Conservation (phyloP, 2,888 invertebrate species). For the Zaprionus lineosus region DNA sequence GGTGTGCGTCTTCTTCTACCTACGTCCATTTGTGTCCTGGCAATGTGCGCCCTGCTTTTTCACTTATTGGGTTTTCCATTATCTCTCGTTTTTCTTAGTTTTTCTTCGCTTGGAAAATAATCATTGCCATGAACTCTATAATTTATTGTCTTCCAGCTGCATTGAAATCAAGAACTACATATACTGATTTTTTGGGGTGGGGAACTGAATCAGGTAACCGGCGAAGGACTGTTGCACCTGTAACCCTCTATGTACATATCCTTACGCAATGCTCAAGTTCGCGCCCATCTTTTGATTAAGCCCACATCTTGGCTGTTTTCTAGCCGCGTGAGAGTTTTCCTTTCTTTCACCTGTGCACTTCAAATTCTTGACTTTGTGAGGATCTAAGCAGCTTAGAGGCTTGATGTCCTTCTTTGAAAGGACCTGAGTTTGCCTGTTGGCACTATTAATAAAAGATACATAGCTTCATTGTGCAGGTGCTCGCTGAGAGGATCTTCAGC, state of each 20-base stretch:
- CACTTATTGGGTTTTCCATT: slow-evolving; percentile 65
- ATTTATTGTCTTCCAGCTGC: slow-evolving; percentile 71
- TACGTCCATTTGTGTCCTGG: slow-evolving; percentile 26
- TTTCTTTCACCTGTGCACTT: background rate
- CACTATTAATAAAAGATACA: background rate
- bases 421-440: background rate
- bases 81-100: slow-evolving; percentile 43
- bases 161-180: slow-evolving; percentile 40
- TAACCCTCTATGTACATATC: slow-evolving; percentile 31
- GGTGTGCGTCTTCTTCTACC: slow-evolving; percentile 20
- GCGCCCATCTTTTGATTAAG: slow-evolving; percentile 48
- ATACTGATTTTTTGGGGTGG: slow-evolving; percentile 30
- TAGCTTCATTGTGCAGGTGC: slow-evolving; percentile 15
- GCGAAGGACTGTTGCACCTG: slow-evolving; percentile 51
- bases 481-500: background rate
- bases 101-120: slow-evolving; percentile 41
- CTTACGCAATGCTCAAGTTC: slow-evolving; percentile 51
- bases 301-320: slow-evolving; percentile 32
- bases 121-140: slow-evolving; percentile 64
- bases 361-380: slow-evolving; percentile 37
- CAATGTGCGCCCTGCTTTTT: slow-evolving; percentile 29
- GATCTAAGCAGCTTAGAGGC: slow-evolving; percentile 44
- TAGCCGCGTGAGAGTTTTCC: slow-evolving; percentile 42
- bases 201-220: slow-evolving; percentile 34
- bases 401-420: slow-evolving; percentile 41